Evolutionary conservation across 2,888 invertebrate genomes (phyloP).

Genomic region (Caenorhabditis doughertyi): DNA sequence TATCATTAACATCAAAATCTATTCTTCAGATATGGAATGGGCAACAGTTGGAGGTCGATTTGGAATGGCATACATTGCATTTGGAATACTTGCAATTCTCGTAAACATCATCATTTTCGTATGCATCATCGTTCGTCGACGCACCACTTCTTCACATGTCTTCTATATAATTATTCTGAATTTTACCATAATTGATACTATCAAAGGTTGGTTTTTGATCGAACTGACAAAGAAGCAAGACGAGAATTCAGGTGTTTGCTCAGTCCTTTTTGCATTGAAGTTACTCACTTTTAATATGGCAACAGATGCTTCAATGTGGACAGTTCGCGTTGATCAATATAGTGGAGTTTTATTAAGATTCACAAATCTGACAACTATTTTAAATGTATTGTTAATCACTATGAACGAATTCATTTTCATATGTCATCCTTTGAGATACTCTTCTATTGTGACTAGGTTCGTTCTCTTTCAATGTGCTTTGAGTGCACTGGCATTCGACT

Average conservation of each 20-base stretch:
- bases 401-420: slow-evolving; percentile 78
- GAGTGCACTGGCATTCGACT: neutral
- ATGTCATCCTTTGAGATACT: slow-evolving; percentile 74
- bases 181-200: slow-evolving; percentile 75
- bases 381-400: slow-evolving; percentile 78
- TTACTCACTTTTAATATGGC: slow-evolving; percentile 69
- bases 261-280: slow-evolving; percentile 72
- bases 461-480: neutral
- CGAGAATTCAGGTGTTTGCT: slow-evolving; percentile 60
- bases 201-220: slow-evolving; percentile 68
- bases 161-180: slow-evolving; percentile 78
- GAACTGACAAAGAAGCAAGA: neutral
- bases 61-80: slow-evolving; percentile 64
- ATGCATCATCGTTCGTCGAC: slow-evolving; percentile 59
- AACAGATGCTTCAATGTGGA: slow-evolving; percentile 67
- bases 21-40: slow-evolving; percentile 53
- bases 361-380: slow-evolving; percentile 76
- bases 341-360: slow-evolving; percentile 67
- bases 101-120: slow-evolving; percentile 67
- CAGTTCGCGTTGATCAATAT: slow-evolving; percentile 70
- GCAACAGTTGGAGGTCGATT: slow-evolving; percentile 60
- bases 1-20: neutral
- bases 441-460: slow-evolving; percentile 68
- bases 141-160: slow-evolving; percentile 69
- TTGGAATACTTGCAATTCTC: slow-evolving; percentile 66